phyloP scores from a whole-genome alignment of 2,113 vertebrate species.

The Chrysochloris asiatica region DNA sequence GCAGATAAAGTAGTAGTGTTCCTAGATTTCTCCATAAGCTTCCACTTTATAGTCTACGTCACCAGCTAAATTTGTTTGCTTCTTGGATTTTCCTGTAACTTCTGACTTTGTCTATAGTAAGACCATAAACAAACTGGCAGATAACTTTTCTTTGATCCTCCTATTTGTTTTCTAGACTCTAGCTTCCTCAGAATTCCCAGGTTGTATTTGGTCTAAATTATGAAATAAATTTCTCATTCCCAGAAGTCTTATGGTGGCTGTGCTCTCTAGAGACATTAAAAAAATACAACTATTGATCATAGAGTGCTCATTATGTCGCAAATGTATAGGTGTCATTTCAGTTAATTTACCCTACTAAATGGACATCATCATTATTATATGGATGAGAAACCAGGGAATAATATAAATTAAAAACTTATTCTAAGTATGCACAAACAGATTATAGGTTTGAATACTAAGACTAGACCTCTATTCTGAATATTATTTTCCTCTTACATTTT shows the following conservation, averaged over 20 bases:
- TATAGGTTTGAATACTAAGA: background rate
- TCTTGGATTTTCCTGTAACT: background rate
- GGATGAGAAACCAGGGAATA: too few species aligned
- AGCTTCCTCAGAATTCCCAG: background rate
- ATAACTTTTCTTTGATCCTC: background rate
- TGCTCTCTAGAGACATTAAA: background rate
- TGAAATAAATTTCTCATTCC: background rate
- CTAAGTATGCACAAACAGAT: background rate
- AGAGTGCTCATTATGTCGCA: background rate
- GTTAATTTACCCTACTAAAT: background rate
- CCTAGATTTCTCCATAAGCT: background rate
- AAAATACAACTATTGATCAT: background rate
- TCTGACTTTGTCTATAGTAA: background rate
- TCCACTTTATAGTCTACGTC: background rate
- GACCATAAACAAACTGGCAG: background rate
- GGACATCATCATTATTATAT: background rate
- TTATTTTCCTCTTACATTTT: background rate
- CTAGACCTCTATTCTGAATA: background rate
- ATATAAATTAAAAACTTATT: background rate
- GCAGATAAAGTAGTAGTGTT: background rate
- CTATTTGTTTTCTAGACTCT: background rate
- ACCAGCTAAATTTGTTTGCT: background rate
- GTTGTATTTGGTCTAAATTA: background rate
- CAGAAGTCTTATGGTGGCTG: background rate
- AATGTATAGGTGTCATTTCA: background rate